phyloP scores from a whole-genome alignment of 2,113 vertebrate species.

The Caranx ignobilis region DNA sequence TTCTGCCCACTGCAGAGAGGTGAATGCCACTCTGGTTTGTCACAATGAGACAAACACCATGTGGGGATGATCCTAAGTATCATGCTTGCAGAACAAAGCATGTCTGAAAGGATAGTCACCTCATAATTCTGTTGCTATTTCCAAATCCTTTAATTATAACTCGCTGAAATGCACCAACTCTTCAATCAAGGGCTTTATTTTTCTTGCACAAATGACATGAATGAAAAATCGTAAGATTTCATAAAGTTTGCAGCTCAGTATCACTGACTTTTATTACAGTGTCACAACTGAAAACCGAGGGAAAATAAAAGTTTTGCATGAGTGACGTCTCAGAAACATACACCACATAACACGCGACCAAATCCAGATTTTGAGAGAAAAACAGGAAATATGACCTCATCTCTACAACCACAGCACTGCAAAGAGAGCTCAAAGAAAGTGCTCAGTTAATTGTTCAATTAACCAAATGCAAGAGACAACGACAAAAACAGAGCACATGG shows the following conservation, averaged over 20 bases:
- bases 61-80: not conserved
- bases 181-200: not conserved
- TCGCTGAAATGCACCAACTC: not conserved
- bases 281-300: not conserved
- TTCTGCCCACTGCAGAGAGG: not conserved
- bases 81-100: constrained; percentile 21
- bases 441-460: not conserved
- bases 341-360: not conserved
- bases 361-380: constrained; percentile 33
- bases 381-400: constrained; percentile 56
- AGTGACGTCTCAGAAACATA: not conserved
- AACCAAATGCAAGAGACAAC: not conserved
- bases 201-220: not conserved
- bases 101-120: constrained; percentile 9
- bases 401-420: constrained; percentile 33
- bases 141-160: constrained; percentile 11
- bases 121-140: constrained; percentile 8
- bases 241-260: not conserved
- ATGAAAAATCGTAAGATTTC: not conserved
- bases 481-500: not conserved
- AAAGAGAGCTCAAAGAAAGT: not conserved
- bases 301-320: not conserved
- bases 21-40: constrained; percentile 29
- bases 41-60: not conserved
- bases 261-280: not conserved